phyloP scores from a whole-genome alignment of 2,888 invertebrate genomes.

The Melinopterus prodromus region DNA sequence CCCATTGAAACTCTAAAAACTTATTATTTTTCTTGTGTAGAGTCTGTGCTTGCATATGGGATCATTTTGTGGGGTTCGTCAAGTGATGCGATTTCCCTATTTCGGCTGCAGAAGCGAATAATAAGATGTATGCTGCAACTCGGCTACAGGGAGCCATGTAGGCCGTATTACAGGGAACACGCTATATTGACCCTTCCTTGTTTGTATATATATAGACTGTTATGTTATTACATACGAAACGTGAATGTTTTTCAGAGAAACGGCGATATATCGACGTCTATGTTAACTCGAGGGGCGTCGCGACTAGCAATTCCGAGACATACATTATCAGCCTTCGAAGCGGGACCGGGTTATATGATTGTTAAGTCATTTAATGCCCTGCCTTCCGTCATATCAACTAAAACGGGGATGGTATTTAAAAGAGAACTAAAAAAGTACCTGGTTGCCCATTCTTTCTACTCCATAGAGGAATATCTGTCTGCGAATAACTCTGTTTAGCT shows the following conservation, averaged over 20 bases:
- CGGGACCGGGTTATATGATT: neutral
- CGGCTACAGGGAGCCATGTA: neutral
- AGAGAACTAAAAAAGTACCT: neutral
- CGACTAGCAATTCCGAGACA: neutral
- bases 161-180: neutral
- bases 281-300: neutral
- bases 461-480: neutral
- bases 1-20: neutral
- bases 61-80: neutral
- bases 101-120: neutral
- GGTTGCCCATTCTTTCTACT: neutral
- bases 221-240: neutral
- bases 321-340: neutral
- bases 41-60: neutral
- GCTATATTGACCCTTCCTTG: neutral
- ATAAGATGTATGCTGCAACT: neutral
- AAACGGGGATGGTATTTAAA: neutral
- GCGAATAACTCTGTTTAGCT: neutral
- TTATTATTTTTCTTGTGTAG: neutral
- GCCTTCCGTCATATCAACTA: neutral
- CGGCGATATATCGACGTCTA: neutral
- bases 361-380: neutral
- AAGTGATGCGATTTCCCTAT: neutral
- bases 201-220: neutral
- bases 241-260: neutral